Conservation (phyloP, 2,888 invertebrate genomes). For the Spodoptera picta region DNA sequence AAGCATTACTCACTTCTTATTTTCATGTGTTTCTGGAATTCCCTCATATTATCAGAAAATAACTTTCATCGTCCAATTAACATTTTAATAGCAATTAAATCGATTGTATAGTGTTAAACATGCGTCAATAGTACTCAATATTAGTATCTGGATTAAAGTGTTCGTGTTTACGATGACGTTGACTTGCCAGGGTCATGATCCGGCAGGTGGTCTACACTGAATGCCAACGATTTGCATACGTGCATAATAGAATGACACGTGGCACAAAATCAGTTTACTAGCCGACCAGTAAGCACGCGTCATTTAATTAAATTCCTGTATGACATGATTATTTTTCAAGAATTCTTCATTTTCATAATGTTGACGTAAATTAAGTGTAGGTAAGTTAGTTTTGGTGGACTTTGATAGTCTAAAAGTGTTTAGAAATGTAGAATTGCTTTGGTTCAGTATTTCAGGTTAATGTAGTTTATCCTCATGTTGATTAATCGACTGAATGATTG, state of each 20-base stretch:
- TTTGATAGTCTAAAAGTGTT: too few relatives aligned
- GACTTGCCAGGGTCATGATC: constrained; percentile 42
- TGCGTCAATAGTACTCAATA: constrained; percentile 10
- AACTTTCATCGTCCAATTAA: not conserved
- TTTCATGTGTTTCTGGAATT: not conserved
- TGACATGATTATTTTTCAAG: too few relatives aligned
- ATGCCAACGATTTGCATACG: constrained; percentile 34
- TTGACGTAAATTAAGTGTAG: too few relatives aligned
- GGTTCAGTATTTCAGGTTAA: too few relatives aligned
- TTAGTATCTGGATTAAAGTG: constrained; percentile 2
- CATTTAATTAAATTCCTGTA: too few relatives aligned
- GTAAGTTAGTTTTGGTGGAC: too few relatives aligned
- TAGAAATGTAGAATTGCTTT: too few relatives aligned
- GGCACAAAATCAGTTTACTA: constrained; percentile 15
- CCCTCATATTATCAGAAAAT: not conserved
- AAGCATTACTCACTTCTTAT: too few relatives aligned
- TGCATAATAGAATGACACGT: constrained; percentile 30
- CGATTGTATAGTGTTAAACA: not conserved
- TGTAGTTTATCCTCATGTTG: too few relatives aligned
- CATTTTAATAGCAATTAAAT: not conserved
- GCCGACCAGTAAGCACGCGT: not conserved
- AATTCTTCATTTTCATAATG: too few relatives aligned
- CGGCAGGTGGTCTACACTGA: constrained; percentile 20
- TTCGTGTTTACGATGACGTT: constrained; percentile 25
- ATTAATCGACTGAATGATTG: too few relatives aligned